Evolutionary conservation across 2,113 vertebrate genomes (phyloP).

Genomic region (Typhlomys cinereus): DNA sequence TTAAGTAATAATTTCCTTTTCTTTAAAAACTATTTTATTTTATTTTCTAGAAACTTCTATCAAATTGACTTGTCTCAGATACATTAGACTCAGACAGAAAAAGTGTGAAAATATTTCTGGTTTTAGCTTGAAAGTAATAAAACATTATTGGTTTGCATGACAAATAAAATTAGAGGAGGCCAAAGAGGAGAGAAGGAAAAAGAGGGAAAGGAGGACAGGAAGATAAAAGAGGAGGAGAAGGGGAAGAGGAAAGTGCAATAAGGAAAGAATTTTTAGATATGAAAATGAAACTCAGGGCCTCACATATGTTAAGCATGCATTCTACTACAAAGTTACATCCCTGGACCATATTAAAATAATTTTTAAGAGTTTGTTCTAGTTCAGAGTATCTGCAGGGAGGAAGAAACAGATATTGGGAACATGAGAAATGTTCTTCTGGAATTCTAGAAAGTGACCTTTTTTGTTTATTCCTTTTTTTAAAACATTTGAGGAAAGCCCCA

Average conservation of each 20-base stretch:
- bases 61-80: background rate
- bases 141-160: background rate
- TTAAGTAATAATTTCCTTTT: background rate
- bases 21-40: too few species aligned
- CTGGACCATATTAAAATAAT: background rate
- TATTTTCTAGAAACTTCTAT: too few species aligned
- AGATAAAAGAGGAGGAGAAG: background rate
- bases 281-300: too few species aligned
- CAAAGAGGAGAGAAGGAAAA: background rate
- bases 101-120: background rate
- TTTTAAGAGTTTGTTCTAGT: slow-evolving; percentile 2
- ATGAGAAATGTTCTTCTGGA: background rate
- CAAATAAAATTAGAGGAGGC: background rate
- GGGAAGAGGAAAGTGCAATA: background rate
- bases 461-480: slow-evolving; percentile 24
- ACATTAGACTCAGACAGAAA: background rate
- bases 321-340: background rate
- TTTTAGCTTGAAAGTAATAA: background rate
- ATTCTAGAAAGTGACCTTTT: background rate
- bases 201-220: background rate
- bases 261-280: background rate
- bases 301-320: background rate
- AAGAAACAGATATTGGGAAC: background rate
- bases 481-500: background rate
- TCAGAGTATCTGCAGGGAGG: background rate